These are phyloP conservation scores for Hirtodrosophila histrioides DNA, from an alignment of 2,888 invertebrate species.

Conservation along the genomic window DNA sequence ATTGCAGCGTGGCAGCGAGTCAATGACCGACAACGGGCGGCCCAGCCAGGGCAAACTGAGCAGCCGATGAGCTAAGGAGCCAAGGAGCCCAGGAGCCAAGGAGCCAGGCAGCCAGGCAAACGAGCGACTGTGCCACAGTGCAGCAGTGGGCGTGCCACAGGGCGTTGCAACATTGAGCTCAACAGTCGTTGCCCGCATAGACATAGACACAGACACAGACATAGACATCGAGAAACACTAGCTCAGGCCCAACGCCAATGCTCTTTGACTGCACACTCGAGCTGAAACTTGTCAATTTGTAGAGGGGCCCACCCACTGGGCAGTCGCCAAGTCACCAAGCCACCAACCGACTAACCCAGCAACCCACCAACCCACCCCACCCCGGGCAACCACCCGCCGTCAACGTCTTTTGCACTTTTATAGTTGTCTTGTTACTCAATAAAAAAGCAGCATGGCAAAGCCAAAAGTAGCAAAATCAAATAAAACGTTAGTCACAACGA, in stretches of 20 bases:
- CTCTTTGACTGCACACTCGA: constrained; percentile 76
- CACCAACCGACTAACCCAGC: not conserved
- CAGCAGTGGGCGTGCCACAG: constrained; percentile 50
- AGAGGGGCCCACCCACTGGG: constrained; percentile 41
- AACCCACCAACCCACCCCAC: constrained; percentile 1
- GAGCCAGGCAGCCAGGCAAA: constrained; percentile 5
- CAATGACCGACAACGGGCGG: constrained; percentile 59
- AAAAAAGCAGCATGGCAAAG: constrained; percentile 37
- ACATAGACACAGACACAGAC: constrained; percentile 17
- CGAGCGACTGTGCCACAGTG: constrained; percentile 35
- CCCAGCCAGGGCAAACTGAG: constrained; percentile 12
- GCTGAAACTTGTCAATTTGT: constrained; percentile 76
- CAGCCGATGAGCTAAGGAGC: constrained; percentile 10
- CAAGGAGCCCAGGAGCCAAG: constrained; percentile 3
- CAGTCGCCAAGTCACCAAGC: constrained; percentile 12
- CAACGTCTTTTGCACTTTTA: constrained; percentile 62
- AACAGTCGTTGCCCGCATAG: constrained; percentile 41
- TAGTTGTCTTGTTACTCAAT: constrained; percentile 68
- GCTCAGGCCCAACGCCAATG: constrained; percentile 40
- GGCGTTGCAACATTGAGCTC: constrained; percentile 46
- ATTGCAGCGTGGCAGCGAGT: constrained; percentile 63
- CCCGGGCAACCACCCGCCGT: not conserved
- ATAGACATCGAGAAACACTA: constrained; percentile 21
- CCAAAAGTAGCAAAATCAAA: constrained; percentile 57
- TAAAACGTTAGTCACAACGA: constrained; percentile 5